phyloP scores from a whole-genome alignment of 2,888 invertebrate species.

The Eupithecia abbreviata region DNA sequence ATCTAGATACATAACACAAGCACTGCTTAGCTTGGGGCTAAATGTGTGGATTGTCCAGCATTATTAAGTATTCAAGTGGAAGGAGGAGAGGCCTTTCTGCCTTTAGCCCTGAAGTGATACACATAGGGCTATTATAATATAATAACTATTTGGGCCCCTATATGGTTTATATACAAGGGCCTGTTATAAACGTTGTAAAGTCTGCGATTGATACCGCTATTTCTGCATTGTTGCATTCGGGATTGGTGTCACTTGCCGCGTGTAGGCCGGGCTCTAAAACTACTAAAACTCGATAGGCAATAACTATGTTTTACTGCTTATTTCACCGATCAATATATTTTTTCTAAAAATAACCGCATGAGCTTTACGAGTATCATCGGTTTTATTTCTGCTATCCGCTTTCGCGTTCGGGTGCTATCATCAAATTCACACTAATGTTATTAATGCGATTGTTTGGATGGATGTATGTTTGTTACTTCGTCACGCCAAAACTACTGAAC shows the following conservation, averaged over 20 bases:
- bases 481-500: conserved; percentile 32
- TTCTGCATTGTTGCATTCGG: conserved; percentile 28
- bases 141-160: not conserved
- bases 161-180: not conserved
- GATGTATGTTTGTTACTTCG: not conserved
- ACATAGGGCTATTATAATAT: no score
- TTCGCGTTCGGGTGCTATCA: conserved; percentile 31
- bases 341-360: conserved; percentile 39
- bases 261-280: conserved; percentile 38
- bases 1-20: no score
- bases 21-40: no score
- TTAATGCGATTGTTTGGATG: conserved; percentile 1
- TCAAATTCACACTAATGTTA: not conserved
- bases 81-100: no score
- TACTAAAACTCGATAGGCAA: conserved; percentile 39
- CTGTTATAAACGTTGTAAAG: not conserved
- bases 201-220: conserved; percentile 24
- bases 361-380: conserved; percentile 19
- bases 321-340: conserved; percentile 40
- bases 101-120: no score
- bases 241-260: conserved; percentile 23
- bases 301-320: conserved; percentile 40
- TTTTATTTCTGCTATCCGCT: conserved; percentile 33
- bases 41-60: no score
- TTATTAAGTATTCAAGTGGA: no score